phyloP scores from a whole-genome alignment of 2,797 vertebrate species.

The Chromobotia macracanthus region DNA sequence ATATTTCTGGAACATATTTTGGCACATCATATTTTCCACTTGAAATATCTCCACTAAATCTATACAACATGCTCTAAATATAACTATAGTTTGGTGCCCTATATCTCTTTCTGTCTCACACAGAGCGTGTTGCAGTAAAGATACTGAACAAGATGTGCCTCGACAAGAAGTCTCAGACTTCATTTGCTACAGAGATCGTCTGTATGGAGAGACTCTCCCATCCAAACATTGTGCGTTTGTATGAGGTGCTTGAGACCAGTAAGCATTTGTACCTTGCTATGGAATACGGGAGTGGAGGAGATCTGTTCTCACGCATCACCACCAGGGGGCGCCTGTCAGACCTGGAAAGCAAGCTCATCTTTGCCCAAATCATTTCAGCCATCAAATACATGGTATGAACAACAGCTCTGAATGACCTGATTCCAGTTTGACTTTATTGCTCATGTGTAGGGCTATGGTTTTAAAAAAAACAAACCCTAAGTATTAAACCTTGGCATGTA shows the following conservation, averaged over 20 bases:
- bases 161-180: constrained; percentile 65
- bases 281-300: constrained; percentile 81
- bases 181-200: constrained; percentile 73
- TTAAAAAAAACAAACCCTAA: too few relatives aligned
- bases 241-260: constrained; percentile 79
- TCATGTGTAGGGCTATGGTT: not conserved
- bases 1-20: constrained; percentile 10
- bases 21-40: not conserved
- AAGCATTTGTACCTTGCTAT: constrained; percentile 76
- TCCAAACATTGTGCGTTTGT: constrained; percentile 80
- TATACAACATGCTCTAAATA: not conserved
- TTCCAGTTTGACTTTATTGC: not conserved
- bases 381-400: constrained; percentile 81
- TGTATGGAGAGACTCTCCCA: constrained; percentile 81
- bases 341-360: constrained; percentile 75
- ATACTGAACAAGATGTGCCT: constrained; percentile 74
- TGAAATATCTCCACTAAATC: not conserved
- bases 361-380: constrained; percentile 79
- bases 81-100: not conserved
- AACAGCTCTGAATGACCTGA: not conserved
- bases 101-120: not conserved
- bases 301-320: constrained; percentile 77
- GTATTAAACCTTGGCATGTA: too few relatives aligned
- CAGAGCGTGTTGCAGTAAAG: constrained; percentile 83
- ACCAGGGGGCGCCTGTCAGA: constrained; percentile 75